Evolutionary conservation across 37 sponge, comb jelly and placozoan genomes (phyloP).

Genomic region (Theonella swinhoei): DNA sequence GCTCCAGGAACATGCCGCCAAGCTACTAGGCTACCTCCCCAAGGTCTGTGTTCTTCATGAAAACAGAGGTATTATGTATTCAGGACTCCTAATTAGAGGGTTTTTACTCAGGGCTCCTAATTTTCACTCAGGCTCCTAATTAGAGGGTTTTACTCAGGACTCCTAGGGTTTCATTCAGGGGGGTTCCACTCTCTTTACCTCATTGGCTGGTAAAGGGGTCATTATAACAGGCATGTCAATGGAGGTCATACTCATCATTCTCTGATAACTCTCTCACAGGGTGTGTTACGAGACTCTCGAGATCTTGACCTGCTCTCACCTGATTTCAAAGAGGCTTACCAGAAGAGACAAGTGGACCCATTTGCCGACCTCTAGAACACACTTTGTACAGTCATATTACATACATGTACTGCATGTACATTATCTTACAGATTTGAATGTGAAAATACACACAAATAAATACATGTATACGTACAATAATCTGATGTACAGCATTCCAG

Average conservation of each 20-base stretch:
- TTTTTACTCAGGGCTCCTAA: not conserved
- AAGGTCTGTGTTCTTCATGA: conserved; percentile 63
- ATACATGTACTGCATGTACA: conserved; percentile 24
- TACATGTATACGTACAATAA: no score
- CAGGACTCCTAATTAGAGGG: not conserved
- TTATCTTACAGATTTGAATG: no score
- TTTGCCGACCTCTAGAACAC: conserved; percentile 61
- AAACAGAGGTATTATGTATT: not conserved
- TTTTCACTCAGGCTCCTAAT: not conserved
- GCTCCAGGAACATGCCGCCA: conserved; percentile 90
- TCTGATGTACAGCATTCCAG: no score
- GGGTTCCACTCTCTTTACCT: not conserved
- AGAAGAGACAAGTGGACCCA: conserved; percentile 69
- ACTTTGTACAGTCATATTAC: not conserved
- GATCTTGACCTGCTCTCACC: conserved; percentile 77
- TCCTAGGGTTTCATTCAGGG: not conserved
- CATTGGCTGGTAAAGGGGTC: no score
- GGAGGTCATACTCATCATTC: not conserved
- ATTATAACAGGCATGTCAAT: no score
- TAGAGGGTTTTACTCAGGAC: not conserved
- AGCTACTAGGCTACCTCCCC: conserved; percentile 92
- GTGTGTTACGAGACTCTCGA: conserved; percentile 76
- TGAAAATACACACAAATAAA: no score
- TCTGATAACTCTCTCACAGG: conserved; percentile 43
- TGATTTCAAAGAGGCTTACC: conserved; percentile 76